Percentiles rank a stretch among this genome's conserved stretches.
These are phyloP conservation scores for Bombus superbus DNA, from an alignment of 1,140 invertebrate genomes.

Conservation along the genomic window DNA sequence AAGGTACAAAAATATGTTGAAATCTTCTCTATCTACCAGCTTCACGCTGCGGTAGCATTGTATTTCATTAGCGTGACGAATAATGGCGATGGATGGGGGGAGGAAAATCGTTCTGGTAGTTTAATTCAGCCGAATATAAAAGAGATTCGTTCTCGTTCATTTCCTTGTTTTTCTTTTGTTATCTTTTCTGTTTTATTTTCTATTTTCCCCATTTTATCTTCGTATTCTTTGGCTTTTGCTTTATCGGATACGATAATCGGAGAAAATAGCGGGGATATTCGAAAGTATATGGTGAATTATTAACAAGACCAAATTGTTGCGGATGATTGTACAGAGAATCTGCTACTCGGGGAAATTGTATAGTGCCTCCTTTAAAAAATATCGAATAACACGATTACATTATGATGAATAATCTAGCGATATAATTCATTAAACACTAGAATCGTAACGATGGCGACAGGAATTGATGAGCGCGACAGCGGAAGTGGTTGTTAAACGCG, in stretches of 20 bases:
- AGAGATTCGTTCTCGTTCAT: conserved; percentile 34
- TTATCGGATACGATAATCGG: neutral
- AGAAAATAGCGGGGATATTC: neutral
- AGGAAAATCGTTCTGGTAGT: conserved; percentile 23
- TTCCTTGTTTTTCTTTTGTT: conserved; percentile 1
- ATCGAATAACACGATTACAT: neutral
- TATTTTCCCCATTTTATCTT: neutral
- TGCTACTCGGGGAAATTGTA: neutral
- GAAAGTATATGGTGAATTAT: no score
- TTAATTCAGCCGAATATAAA: conserved; percentile 39
- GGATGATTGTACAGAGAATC: neutral
- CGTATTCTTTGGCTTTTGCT: neutral
- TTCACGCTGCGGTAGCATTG: conserved; percentile 13
- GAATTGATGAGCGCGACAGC: neutral
- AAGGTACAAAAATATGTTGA: conserved; percentile 1
- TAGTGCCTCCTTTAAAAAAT: neutral
- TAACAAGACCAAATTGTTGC: neutral
- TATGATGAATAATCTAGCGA: neutral
- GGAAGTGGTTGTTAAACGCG: neutral
- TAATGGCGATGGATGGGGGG: neutral
- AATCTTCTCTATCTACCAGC: neutral
- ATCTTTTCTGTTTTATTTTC: neutral
- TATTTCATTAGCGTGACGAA: conserved; percentile 42
- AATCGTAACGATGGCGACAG: neutral
- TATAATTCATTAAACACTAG: conserved; percentile 4